phyloP scores from a whole-genome alignment of 2,113 vertebrate species.

The Odocoileus hemionus region DNA sequence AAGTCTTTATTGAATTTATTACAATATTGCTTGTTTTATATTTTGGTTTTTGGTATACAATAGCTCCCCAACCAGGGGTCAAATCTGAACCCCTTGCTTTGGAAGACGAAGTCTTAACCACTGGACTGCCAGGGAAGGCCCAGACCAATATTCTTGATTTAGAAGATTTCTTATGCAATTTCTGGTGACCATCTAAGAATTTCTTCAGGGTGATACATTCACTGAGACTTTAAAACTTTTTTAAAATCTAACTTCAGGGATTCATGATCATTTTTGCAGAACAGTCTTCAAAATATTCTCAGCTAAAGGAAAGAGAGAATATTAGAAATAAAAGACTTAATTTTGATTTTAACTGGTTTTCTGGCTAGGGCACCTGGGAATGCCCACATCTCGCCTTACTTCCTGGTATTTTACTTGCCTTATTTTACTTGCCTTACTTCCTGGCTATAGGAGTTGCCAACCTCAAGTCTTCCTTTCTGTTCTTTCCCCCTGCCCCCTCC shows the following conservation, averaged over 20 bases:
- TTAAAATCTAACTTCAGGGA: neutral
- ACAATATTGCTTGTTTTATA: neutral
- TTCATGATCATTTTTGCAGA: neutral
- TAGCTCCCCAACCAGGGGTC: neutral
- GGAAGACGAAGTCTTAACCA: neutral
- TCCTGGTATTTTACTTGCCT: neutral
- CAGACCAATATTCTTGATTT: neutral
- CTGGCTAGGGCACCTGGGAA: neutral
- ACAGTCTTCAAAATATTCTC: neutral
- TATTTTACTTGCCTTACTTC: neutral
- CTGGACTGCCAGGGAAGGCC: neutral
- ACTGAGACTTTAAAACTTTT: constrained; percentile 10
- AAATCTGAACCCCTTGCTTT: neutral
- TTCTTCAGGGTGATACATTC: neutral
- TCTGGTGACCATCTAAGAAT: neutral
- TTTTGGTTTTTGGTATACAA: neutral
- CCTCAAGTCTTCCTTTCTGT: neutral
- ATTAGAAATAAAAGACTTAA: neutral
- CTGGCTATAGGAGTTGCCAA: neutral
- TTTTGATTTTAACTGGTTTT: constrained; percentile 28
- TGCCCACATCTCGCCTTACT: neutral
- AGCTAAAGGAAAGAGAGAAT: neutral
- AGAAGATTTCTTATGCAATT: neutral
- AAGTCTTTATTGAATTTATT: neutral
- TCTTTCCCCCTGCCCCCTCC: neutral